Base-by-base conservation (phyloP, 1,140 invertebrate species). In the Sarcophaga peregrina region DNA sequence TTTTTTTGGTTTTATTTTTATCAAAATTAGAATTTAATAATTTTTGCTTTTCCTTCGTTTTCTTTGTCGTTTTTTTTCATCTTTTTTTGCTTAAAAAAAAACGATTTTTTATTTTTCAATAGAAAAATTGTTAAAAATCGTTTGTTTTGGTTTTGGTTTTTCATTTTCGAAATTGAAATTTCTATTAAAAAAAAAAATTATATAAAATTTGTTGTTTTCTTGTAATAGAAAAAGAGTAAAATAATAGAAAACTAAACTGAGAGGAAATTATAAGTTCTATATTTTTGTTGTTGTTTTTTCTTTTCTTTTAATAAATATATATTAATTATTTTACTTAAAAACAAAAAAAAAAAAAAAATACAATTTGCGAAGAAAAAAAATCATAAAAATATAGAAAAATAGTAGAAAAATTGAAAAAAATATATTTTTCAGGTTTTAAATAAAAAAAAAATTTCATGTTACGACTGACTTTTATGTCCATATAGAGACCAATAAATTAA, bases 1-100 rank as follows among this genome's bases (percentile, higher is more conserved):
- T 85, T 83, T 75, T n/a, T n/a, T n/a, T n/a, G n/a, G 82, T 85
- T 85, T 83, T 85, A 83, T 86, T 86, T 58, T 84, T n/a, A n/a
- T 85, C 83, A 80, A 58, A 80, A 85, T 90, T 90, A 85, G 87
- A 75, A 54, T 45, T 62, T 50, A 73, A 83, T 58, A 83, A 46
- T 82, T 81, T 84, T 83, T 82, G 88, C 84, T 78, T 82, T 81
- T 84, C 76, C 78, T 84, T 84, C 83, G 83, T 83, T 83, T 83
- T 83, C 83, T 83, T 83, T 83, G 83, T 83, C 83, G n/a, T 68
- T 78, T 54, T 37, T 50, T 72, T 62, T 7, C 15, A n/a, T n/a
- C n/a, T n/a, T 37, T 4, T 37, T 37, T 37, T 37, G 25, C 10
- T 11, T 11, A 5, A 62, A 72, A 62, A 72, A 78, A 52, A 78